Conservation (phyloP, 2,797 vertebrate species). For the Mallotus villosus region DNA sequence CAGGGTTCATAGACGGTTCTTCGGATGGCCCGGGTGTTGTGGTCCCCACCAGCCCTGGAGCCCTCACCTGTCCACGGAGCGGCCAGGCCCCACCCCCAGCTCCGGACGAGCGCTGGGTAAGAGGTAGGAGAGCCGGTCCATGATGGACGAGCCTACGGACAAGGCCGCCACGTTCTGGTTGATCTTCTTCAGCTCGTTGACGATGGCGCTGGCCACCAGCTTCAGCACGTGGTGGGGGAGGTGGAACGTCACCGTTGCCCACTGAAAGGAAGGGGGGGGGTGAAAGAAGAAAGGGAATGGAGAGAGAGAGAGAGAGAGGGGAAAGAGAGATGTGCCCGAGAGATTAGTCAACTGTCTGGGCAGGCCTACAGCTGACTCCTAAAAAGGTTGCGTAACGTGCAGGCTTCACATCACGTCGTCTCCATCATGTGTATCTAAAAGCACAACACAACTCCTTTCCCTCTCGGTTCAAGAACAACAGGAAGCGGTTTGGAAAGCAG, state of each 20-base stretch:
- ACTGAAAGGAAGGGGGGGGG: constrained; percentile 72
- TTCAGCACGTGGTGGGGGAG: constrained; percentile 97
- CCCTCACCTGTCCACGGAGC: constrained; percentile 94
- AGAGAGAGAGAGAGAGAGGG: not conserved
- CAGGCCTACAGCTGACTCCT: not conserved
- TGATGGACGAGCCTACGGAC: constrained; percentile 97
- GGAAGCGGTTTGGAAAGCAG: too few relatives aligned
- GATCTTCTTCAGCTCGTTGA: constrained; percentile 98
- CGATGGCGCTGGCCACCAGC: constrained; percentile 90
- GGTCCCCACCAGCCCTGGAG: not conserved
- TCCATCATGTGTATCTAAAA: not conserved
- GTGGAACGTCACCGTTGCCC: constrained; percentile 98
- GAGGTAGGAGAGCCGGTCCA: constrained; percentile 99
- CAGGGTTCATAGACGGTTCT: too few relatives aligned
- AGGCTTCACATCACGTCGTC: not conserved
- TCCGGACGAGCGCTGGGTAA: constrained; percentile 94
- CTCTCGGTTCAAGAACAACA: too few relatives aligned
- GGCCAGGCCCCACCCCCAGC: constrained; percentile 94
- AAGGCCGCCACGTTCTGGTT: constrained; percentile 99
- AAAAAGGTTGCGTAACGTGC: too few relatives aligned
- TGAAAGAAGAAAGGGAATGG: not conserved
- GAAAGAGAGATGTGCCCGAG: too few relatives aligned
- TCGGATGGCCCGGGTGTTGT: not conserved
- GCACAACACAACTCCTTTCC: not conserved
- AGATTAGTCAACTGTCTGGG: not conserved